Evolutionary conservation across 2,888 invertebrate genomes (phyloP), one percentile per base, ranked within the genome.

Genomic region (Leistus spinibarbis): DNA sequence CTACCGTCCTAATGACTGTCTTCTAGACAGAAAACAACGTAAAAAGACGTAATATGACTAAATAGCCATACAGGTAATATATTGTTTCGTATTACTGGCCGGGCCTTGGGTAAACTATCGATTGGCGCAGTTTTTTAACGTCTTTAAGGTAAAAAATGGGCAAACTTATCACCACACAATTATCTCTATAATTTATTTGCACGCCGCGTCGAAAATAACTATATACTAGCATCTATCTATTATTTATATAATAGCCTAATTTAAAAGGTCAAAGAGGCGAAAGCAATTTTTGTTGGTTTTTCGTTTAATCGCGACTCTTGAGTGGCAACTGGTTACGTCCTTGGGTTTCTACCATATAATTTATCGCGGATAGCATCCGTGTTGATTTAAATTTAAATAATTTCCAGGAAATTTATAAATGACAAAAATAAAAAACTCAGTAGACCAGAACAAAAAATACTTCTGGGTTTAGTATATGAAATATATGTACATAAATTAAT

Each of bases 161-260:
- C 40, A 40, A 13, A 40, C 40, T 40, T 40, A 40, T 40, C 40
- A 13, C 40, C 40, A 40, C 40, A 70, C 63, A 70, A 70, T 70
- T 70, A 70, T 70, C 70, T 70, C 40, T 53, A 70, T 70, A 70
- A 70, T 70, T 70, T 70, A 70, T 70, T 70, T 62, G 10, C 70
- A 40, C 40, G 53, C 7, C 19, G 54, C 62, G 63, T 62, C 63
- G 60, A 69, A 53, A 62, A 63, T 62, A 70, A 70, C 70, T 70
- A 70, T 70, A 62, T 63, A 69, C n/a, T 22, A 63, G 53, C 40
- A 70, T 53, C 70, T 70, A 70, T 70, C 70, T 63, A 70, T 70
- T 70, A 70, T 70, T 70, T 70, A 40, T 70, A 60, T 68, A 70
- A 70, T 63, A 70, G 70, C 70, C 70, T 63, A 70, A 70, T 63